phyloP scores from a whole-genome alignment of 2,113 vertebrate genomes.

The Eidolon helvum region DNA sequence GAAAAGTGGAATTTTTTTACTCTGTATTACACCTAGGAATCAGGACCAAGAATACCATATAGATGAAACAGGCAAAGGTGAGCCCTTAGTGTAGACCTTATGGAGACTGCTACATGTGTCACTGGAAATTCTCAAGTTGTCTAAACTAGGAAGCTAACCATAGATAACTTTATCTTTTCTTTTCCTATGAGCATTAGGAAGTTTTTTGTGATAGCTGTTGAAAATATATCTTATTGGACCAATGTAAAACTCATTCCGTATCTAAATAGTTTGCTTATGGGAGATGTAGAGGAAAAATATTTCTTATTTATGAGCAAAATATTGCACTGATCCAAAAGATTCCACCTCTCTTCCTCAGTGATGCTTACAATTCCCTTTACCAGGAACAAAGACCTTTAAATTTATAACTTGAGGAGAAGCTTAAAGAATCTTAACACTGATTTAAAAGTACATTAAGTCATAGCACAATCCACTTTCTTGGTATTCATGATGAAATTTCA shows the following conservation, averaged over 20 bases:
- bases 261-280: neutral
- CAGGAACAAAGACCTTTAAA: neutral
- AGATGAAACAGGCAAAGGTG: neutral
- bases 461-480: neutral
- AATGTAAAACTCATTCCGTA: neutral
- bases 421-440: neutral
- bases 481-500: neutral
- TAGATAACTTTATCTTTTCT: neutral
- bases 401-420: neutral
- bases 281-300: neutral
- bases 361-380: neutral
- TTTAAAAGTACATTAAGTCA: neutral
- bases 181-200: neutral
- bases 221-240: neutral
- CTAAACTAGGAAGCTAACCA: neutral
- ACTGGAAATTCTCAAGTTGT: neutral
- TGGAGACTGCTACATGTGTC: neutral
- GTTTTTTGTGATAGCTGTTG: neutral
- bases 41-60: neutral
- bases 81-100: neutral
- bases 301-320: neutral
- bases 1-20: neutral
- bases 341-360: neutral
- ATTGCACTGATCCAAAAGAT: neutral
- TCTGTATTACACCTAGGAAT: neutral